Conservation (phyloP, 35 echinoderm and acorn worm species). For the Diadema setosum region DNA sequence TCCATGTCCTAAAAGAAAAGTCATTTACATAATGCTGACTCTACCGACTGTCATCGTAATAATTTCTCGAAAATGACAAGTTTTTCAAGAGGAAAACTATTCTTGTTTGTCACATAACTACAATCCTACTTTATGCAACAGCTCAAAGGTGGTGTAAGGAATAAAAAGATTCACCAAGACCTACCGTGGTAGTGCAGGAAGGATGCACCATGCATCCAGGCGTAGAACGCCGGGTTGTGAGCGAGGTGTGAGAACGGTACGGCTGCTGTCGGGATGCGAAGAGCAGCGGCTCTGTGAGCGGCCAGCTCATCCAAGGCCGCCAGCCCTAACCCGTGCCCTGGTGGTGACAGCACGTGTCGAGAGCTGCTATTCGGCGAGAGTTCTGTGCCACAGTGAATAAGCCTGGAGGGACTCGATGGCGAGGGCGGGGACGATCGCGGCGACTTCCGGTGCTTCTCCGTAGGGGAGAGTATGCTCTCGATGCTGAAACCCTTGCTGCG, state of each 20-base stretch:
- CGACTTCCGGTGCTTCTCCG: conserved; percentile 4
- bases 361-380: neutral
- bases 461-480: conserved; percentile 3
- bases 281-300: neutral
- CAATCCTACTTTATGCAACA: no score
- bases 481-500: neutral
- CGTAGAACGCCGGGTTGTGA: neutral
- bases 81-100: no score
- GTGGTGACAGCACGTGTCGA: neutral
- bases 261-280: neutral
- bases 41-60: no score
- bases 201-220: conserved; percentile 10
- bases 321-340: neutral
- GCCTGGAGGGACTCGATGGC: neutral
- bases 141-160: neutral
- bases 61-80: no score
- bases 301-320: neutral
- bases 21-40: no score
- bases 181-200: neutral
- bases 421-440: neutral
- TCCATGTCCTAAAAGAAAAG: no score
- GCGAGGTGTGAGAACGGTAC: neutral
- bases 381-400: neutral
- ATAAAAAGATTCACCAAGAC: neutral
- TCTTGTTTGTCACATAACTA: no score